phyloP scores from a whole-genome alignment of 2,797 vertebrate species.

The Scleropages formosus region DNA sequence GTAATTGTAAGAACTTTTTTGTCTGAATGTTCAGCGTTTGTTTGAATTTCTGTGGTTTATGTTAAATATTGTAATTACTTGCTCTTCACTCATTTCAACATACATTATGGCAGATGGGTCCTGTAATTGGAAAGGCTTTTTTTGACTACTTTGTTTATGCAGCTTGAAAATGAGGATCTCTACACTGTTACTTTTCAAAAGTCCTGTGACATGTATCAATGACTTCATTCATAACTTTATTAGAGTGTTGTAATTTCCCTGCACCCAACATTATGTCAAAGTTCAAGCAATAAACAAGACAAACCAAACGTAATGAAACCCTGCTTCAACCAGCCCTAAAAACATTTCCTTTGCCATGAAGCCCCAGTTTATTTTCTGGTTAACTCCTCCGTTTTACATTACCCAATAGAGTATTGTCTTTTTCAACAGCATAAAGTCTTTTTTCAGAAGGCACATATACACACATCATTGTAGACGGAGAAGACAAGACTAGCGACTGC shows the following conservation, averaged over 20 bases:
- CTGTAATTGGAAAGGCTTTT: not conserved
- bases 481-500: conserved; percentile 41
- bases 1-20: not conserved
- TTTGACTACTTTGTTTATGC: not conserved
- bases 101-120: not conserved
- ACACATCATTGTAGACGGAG: conserved; percentile 26
- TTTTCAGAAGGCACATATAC: conserved; percentile 33
- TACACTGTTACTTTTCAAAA: not conserved
- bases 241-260: not conserved
- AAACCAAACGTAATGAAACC: conserved; percentile 35
- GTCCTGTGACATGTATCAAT: conserved; percentile 12
- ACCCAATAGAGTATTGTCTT: not conserved
- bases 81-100: not conserved
- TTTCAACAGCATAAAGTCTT: conserved; percentile 29
- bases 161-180: not conserved
- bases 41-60: not conserved
- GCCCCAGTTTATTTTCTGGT: conserved; percentile 28
- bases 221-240: conserved; percentile 16
- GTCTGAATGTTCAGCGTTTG: not conserved
- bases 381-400: conserved; percentile 22
- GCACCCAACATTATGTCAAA: not conserved
- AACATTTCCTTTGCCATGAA: conserved; percentile 42
- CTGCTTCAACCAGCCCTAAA: conserved; percentile 31
- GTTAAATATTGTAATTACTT: not conserved
- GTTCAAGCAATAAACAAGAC: conserved; percentile 22